phyloP scores from a whole-genome alignment of 2,888 invertebrate genomes.

The Machimus rusticus region DNA sequence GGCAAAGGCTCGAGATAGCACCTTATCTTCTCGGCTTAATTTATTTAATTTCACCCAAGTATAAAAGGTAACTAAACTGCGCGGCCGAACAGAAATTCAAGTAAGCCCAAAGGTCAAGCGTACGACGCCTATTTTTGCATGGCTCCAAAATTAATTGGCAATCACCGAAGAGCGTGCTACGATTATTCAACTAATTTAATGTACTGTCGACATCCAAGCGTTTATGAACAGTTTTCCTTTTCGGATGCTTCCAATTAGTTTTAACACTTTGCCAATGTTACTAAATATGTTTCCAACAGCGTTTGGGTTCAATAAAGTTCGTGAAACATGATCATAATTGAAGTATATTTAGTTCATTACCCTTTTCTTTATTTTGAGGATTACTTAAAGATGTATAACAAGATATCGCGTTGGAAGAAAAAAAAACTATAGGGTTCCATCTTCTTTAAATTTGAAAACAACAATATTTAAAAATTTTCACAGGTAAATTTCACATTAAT shows the following conservation, averaged over 20 bases:
- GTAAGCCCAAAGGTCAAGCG: not conserved
- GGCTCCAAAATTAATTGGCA: not conserved
- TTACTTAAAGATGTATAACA: not conserved
- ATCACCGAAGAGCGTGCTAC: not conserved
- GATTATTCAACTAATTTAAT: not conserved
- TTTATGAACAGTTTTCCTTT: not conserved
- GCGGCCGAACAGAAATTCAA: not conserved
- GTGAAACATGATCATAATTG: not conserved
- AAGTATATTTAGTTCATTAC: not conserved
- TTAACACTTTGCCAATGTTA: not conserved
- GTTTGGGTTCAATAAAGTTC: not conserved
- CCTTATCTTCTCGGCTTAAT: not conserved
- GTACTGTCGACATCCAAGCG: not conserved
- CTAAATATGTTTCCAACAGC: not conserved
- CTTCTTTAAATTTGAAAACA: too few species aligned
- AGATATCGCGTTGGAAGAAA: too few species aligned
- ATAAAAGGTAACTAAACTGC: not conserved
- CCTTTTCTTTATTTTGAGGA: not conserved
- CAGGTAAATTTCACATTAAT: too few species aligned
- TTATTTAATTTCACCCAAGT: not conserved
- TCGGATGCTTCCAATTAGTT: not conserved
- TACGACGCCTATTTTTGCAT: not conserved
- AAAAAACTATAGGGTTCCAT: too few species aligned
- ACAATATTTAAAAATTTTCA: too few species aligned
- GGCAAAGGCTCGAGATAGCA: not conserved